Evolutionary conservation across 2,888 invertebrate species (phyloP).

Genomic region (Leucophenga maculata): DNA sequence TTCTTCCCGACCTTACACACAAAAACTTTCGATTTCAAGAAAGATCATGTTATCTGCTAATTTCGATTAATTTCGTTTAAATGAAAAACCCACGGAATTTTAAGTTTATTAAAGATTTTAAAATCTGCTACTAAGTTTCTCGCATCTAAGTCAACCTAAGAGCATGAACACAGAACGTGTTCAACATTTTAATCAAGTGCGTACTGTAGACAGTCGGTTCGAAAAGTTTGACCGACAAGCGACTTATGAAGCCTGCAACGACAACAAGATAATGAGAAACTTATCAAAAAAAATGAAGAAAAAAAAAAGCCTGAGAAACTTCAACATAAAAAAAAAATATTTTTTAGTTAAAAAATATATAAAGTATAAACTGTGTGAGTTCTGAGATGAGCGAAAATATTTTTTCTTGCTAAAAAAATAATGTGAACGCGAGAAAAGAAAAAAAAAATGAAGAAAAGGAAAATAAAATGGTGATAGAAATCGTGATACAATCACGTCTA

Average conservation of each 20-base stretch:
- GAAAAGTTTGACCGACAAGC: no score
- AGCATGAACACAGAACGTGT: background rate
- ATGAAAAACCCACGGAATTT: background rate
- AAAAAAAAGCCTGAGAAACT: conserved; percentile 1
- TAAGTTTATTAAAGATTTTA: background rate
- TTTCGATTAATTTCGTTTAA: background rate
- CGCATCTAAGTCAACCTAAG: conserved; percentile 28
- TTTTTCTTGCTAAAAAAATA: conserved; percentile 3
- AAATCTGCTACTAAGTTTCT: background rate
- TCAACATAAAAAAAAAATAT: background rate
- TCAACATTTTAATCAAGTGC: conserved; percentile 17
- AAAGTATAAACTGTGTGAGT: conserved; percentile 3
- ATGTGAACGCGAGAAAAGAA: background rate
- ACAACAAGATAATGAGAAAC: conserved; percentile 19
- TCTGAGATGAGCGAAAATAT: background rate
- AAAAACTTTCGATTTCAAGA: no score
- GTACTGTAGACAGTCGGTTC: background rate
- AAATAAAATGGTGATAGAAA: conserved; percentile 69
- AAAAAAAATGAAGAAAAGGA: conserved; percentile 31
- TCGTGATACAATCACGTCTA: conserved; percentile 70
- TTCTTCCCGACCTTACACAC: no score
- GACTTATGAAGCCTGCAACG: background rate
- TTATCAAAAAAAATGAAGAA: background rate
- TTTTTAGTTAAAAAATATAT: background rate
- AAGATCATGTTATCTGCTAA: no score